phyloP scores from a whole-genome alignment of 2,888 invertebrate species.

The Schrankia costaestrigalis region DNA sequence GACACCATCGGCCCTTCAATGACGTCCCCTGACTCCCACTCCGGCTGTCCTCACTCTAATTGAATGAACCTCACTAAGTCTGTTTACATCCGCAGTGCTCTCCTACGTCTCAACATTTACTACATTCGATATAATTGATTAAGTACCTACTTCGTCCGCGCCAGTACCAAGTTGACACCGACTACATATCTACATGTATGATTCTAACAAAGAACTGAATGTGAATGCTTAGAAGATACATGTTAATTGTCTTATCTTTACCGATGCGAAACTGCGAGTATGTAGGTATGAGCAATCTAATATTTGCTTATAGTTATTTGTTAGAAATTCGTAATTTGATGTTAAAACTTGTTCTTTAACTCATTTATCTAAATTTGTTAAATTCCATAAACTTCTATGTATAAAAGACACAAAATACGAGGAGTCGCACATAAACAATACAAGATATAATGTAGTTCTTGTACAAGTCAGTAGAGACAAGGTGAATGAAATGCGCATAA shows the following conservation, averaged over 20 bases:
- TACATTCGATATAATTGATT: conserved; percentile 16
- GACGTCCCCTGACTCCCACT: conserved; percentile 70
- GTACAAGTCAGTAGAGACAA: conserved; percentile 41
- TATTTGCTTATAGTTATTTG: conserved; percentile 25
- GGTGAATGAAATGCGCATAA: conserved; percentile 55
- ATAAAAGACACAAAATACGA: conserved; percentile 45
- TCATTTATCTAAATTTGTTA: conserved; percentile 19
- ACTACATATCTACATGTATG: too few species aligned
- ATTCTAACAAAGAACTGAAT: conserved; percentile 18
- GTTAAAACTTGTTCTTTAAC: conserved; percentile 40
- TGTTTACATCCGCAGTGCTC: conserved; percentile 59
- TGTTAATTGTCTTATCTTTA: conserved; percentile 35
- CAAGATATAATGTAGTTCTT: conserved; percentile 40
- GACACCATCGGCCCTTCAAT: conserved; percentile 67
- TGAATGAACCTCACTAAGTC: conserved; percentile 70
- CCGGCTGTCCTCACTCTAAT: conserved; percentile 60
- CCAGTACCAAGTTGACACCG: conserved; percentile 11
- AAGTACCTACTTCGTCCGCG: conserved; percentile 17
- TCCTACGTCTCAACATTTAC: conserved; percentile 36
- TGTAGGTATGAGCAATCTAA: conserved; percentile 22
- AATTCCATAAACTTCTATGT: conserved; percentile 21
- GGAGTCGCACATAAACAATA: conserved; percentile 43
- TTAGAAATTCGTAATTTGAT: conserved; percentile 27
- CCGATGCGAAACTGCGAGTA: conserved; percentile 22
- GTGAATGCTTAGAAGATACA: conserved; percentile 22